Base-by-base conservation (phyloP, 1,140 invertebrate species). In the Microplitis demolitor region DNA sequence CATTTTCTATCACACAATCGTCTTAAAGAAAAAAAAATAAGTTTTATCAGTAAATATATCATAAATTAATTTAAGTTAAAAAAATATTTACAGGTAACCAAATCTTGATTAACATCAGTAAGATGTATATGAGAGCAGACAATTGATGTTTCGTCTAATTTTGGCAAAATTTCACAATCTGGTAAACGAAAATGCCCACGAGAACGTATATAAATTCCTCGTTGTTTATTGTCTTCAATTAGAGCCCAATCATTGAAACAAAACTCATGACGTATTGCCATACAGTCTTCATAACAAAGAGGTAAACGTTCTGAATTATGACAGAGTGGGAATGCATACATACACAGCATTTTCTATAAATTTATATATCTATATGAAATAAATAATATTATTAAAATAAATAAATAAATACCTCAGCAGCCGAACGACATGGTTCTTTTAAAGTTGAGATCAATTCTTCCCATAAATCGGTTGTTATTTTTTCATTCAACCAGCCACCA, bases 191-290 rank as follows among this genome's bases (percentile, higher is more conserved):
- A 97, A 84, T 97, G 95, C 8, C 94, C 94, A 75, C 93, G 88
- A n/a, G 91, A 92, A 85, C 93, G 91, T 74, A 95, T 91, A 82
- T 88, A 92, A 68, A 95, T 91, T 9, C 92, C 91, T 64, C 92
- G 88, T 71, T 92, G 90, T 83, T 96, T 97, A 83, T 96, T 95
- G 77, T 95, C 94, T 86, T 97, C 95, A 71, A 97, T 92, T 37
- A 95, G 84, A 14, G 94, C 92, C 96, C 96, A 98, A 80, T 97
- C 94, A 79, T 94, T 95, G 83, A 95, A 96, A 87, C 97, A 98
- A 85, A 97, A 95, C 76, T 96, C 90, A 80, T 95, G 91, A 80
- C 93, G 92, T 4, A 97, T 93, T 34, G 96, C 96, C 78, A 95
- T 91, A 83, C 97, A 98, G 82, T 97, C 96, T 89, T 98, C 96